Conservation (phyloP, 1,140 invertebrate species). For the Helicoverpa armigera region DNA sequence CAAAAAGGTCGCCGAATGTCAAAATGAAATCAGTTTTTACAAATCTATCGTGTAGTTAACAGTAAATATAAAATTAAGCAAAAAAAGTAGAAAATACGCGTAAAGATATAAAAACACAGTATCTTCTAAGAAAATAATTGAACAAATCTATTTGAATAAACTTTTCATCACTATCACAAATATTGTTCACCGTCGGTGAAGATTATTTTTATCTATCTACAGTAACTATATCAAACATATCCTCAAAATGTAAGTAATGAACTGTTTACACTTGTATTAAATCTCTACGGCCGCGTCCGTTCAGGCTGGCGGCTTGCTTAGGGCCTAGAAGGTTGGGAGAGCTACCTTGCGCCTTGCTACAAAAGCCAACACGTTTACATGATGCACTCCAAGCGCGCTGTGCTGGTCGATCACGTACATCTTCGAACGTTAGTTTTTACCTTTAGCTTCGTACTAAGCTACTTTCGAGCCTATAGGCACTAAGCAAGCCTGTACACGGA, state of each 20-base stretch:
- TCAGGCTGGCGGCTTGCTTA: too few species aligned
- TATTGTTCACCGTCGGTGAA: slow-evolving; percentile 35
- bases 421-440: too few species aligned
- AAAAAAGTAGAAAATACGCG: slow-evolving; percentile 38
- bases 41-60: slow-evolving; percentile 35
- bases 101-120: slow-evolving; percentile 27
- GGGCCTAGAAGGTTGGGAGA: too few species aligned
- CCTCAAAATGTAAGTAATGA: slow-evolving; percentile 1
- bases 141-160: slow-evolving; percentile 7
- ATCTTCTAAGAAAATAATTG: slow-evolving; percentile 21
- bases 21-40: slow-evolving; percentile 26
- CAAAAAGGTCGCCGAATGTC: neutral
- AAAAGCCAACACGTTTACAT: too few species aligned
- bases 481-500: too few species aligned
- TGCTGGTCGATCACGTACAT: too few species aligned
- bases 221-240: neutral
- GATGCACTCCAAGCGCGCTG: too few species aligned
- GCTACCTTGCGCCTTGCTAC: too few species aligned
- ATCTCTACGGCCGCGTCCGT: too few species aligned
- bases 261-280: too few species aligned
- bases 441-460: too few species aligned
- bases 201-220: slow-evolving; percentile 1
- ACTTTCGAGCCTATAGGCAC: too few species aligned
- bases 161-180: neutral
- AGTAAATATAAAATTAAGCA: slow-evolving; percentile 25